Evolutionary conservation across 2,113 vertebrate genomes (phyloP), one percentile per base, ranked within the genome.

Genomic region (Ophiodon elongatus): DNA sequence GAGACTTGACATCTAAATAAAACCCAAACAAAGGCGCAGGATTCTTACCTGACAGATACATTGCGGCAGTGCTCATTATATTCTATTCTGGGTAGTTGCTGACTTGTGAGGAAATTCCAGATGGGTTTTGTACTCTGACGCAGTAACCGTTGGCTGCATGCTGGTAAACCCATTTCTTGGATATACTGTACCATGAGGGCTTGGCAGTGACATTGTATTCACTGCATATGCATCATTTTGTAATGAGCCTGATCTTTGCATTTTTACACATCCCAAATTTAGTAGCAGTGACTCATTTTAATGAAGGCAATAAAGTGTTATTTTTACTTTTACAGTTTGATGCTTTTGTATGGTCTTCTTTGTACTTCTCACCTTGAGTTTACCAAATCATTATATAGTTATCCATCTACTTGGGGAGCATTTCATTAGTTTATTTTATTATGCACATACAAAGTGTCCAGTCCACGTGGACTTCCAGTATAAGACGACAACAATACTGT

Each of bases 121-220:
- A 85, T 83, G 73, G 86, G 35, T 79, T 92, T 90, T 84, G 41
- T 73, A 35, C 67, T 84, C 54, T 70, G 57, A 83, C 62, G 39
- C 83, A 68, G 85, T 70, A 64, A 77, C 82, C 37, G 29, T 29
- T 65, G 68, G 43, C 71, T 78, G 76, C 59, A 47, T 75, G 69
- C 73, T 83, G 86, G 54, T 88, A 92, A 91, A 81, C 80, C 82
- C 13, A 75, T 93, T 90, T 91, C 69, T 87, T 83, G 86, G 76
- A 41, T 80, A 72, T 69, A 87, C 84, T 84, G 78, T 76, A 71
- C 41, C 25, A 15, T 78, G 41, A 83, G 76, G 45, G 73, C 69
- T 85, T 83, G 72, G 80, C 60, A 82, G 73, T 33, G 59, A 54
- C 83, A 59, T 35, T 77, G 54, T 57, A 79, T 66, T 75, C 45